phyloP scores from a whole-genome alignment of 2,888 invertebrate species.

The Melinopterus prodromus region DNA sequence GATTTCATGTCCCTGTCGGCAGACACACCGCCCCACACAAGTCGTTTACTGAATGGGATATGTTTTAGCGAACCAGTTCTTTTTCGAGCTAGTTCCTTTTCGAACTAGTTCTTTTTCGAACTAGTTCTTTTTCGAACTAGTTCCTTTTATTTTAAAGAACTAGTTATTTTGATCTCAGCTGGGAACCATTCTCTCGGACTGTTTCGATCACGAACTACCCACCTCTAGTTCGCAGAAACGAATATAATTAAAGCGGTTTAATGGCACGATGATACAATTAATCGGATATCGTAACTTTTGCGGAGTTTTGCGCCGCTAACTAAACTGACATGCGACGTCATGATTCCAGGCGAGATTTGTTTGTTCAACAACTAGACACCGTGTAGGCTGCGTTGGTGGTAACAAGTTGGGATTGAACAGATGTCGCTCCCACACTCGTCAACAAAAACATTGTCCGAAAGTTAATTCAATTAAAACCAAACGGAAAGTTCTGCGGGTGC shows the following conservation, averaged over 20 bases:
- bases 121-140: no score
- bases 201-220: no score
- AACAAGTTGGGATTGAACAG: not conserved
- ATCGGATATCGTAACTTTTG: not conserved
- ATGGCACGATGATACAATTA: not conserved
- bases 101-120: no score
- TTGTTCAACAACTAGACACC: constrained; percentile 4
- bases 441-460: not conserved
- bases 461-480: constrained; percentile 16
- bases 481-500: constrained; percentile 5
- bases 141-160: no score
- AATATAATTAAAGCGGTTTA: not conserved
- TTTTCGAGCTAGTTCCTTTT: no score
- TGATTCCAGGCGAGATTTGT: not conserved
- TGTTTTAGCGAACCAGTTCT: no score
- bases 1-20: no score
- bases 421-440: constrained; percentile 5
- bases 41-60: no score
- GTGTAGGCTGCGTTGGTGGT: not conserved
- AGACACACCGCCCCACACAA: no score
- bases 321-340: not conserved
- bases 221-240: not conserved
- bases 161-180: no score
- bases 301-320: not conserved
- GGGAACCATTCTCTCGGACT: no score